Evolutionary conservation across 2,888 invertebrate species (phyloP), one percentile per base, ranked within the genome.

Genomic region (Lobophora halterata): DNA sequence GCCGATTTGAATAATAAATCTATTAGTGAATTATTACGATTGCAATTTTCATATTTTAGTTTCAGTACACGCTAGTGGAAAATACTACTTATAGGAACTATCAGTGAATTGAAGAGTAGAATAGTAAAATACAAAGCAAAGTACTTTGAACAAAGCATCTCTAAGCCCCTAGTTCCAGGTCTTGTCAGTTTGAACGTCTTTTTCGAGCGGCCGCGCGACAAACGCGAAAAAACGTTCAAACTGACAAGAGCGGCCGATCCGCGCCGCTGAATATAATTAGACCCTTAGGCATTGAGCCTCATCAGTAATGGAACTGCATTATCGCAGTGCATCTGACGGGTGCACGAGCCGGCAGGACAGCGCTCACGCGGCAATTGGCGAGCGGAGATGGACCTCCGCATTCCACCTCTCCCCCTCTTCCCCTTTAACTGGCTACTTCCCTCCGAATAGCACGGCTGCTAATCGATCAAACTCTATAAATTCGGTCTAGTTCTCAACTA

Each of bases 371-470:
- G 47, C 59, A 61, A 62, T 58, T 58, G 55, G 55, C 56, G 40
- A 38, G 55, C 53, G 58, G 53, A 47, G 46, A 52, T 52, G 51
- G 53, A 39, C 61, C 72, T 70, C 65, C 72, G 73, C 77, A 77
- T 77, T 74, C 77, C 76, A 53, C 38, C 53, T 51, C 61, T 53
- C 60, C 66, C 65, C 63, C 55, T 55, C 38, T 52, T 71, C 65
- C 63, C 55, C 55, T 39, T 52, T 71, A 77, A 78, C 71, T 66
- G 63, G 54, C 59, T 55, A 66, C 68, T 74, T 76, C 76, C 75
- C 63, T 47, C 46, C 45, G 48, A 29, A 32, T 24, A 30, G 10
- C 20, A 31, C 34, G 12, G 36, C 35, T 26, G 34, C 39, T 42
- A 41, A 51, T 37, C 26, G 29, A 33, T 45, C 17, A 36, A 36